Conservation (phyloP, 1,140 invertebrate species). For the Leptopilina boulardi region DNA sequence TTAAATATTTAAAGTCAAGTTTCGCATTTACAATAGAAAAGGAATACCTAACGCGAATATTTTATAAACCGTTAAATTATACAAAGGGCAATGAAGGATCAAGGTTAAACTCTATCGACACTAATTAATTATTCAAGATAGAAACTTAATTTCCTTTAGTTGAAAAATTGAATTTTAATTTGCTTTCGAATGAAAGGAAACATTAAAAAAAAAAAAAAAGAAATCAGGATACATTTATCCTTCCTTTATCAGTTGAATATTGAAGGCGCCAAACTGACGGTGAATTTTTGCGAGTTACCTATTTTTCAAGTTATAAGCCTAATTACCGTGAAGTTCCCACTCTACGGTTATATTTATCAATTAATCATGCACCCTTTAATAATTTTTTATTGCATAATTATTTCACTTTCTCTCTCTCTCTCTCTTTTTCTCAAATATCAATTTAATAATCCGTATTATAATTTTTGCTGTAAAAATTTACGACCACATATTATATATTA, state of each 20-base stretch:
- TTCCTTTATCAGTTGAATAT: neutral
- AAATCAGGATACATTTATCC: slow-evolving; percentile 17
- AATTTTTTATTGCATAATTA: slow-evolving; percentile 7
- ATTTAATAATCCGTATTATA: neutral
- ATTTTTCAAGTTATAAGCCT: slow-evolving; percentile 7
- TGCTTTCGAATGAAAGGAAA: neutral
- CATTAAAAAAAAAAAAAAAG: neutral
- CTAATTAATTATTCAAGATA: slow-evolving; percentile 7
- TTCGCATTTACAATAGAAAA: no score
- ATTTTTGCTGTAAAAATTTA: slow-evolving; percentile 1
- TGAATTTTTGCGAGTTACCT: slow-evolving; percentile 3
- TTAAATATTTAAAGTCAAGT: no score
- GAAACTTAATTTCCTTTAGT: neutral
- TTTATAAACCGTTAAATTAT: neutral
- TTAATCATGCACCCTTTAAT: slow-evolving; percentile 13
- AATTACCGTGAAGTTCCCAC: slow-evolving; percentile 15
- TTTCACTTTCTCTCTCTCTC: neutral
- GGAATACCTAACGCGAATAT: neutral
- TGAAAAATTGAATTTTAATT: slow-evolving; percentile 2
- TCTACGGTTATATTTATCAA: neutral
- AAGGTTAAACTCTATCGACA: neutral
- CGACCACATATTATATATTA: neutral
- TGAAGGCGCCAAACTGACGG: slow-evolving; percentile 3
- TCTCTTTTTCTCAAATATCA: neutral
- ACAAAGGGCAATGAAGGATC: neutral